phyloP scores from a whole-genome alignment of 1,140 invertebrate species.

The Steinernema khuongi region DNA sequence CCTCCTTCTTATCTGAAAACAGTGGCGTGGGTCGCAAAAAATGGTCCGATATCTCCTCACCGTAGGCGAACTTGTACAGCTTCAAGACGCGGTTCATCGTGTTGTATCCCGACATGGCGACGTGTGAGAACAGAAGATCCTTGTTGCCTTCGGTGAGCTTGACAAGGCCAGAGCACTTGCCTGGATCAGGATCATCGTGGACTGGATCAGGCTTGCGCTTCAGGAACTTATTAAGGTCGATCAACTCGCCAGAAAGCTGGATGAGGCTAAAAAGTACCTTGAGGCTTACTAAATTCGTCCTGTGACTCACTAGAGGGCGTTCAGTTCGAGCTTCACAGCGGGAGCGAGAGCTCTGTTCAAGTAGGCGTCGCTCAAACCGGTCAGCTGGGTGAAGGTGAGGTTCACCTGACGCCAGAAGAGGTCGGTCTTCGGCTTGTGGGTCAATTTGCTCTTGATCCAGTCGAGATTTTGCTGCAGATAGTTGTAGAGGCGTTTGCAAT shows the following conservation, averaged over 20 bases:
- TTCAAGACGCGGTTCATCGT: conserved; percentile 57
- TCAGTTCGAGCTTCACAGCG: conserved; percentile 45
- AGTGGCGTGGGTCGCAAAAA: too few species aligned
- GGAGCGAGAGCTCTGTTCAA: conserved; percentile 33
- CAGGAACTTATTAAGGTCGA: conserved; percentile 50
- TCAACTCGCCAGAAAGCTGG: conserved; percentile 53
- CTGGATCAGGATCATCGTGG: conserved; percentile 47
- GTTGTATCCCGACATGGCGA: conserved; percentile 53
- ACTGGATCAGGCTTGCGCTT: conserved; percentile 46
- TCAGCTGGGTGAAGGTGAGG: conserved; percentile 52
- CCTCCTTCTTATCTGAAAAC: conserved; percentile 40
- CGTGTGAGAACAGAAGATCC: conserved; percentile 51
- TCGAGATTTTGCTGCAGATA: conserved; percentile 47
- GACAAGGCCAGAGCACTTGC: conserved; percentile 54
- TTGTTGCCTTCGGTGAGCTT: conserved; percentile 53
- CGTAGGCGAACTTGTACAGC: conserved; percentile 57
- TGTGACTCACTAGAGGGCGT: conserved; percentile 37
- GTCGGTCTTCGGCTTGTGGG: conserved; percentile 37
- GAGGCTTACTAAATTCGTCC: neutral
- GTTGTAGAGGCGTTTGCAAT: conserved; percentile 45
- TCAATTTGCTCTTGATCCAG: conserved; percentile 48
- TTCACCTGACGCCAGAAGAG: conserved; percentile 53
- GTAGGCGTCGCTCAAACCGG: conserved; percentile 41
- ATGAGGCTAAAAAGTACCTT: conserved; percentile 46
- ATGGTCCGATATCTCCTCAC: conserved; percentile 28